Percentiles rank a stretch among this genome's conserved stretches.
Evolutionary conservation across 2,888 invertebrate species (phyloP).

Genomic region (Acronicta aceris): DNA sequence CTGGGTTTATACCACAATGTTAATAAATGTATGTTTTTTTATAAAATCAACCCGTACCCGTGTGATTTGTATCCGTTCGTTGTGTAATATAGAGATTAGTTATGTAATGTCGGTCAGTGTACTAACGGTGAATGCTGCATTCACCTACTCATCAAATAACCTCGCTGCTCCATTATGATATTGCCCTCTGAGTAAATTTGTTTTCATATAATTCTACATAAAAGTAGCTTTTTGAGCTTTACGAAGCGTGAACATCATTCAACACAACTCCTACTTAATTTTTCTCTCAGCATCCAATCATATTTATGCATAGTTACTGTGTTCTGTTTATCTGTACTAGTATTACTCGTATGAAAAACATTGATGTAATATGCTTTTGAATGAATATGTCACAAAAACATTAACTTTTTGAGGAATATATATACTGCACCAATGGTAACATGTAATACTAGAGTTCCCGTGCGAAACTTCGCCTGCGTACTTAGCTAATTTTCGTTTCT

Average conservation of each 20-base stretch:
- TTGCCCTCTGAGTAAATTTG: slow-evolving; percentile 85
- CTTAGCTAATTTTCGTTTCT: too few species aligned
- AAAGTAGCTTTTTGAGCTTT: slow-evolving; percentile 75
- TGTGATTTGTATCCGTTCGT: too few species aligned
- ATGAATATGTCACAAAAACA: too few species aligned
- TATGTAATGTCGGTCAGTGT: slow-evolving; percentile 32
- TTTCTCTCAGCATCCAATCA: slow-evolving; percentile 41
- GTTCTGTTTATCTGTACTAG: slow-evolving; percentile 35
- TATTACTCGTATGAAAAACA: slow-evolving; percentile 13
- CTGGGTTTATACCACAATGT: too few species aligned
- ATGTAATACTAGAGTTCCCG: too few species aligned
- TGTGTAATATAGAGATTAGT: slow-evolving; percentile 1
- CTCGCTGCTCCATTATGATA: slow-evolving; percentile 85
- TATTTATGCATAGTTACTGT: slow-evolving; percentile 39
- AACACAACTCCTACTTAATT: slow-evolving; percentile 52
- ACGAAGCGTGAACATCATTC: slow-evolving; percentile 70
- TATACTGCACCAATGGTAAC: too few species aligned
- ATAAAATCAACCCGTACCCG: too few species aligned
- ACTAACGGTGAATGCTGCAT: slow-evolving; percentile 32
- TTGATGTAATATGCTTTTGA: slow-evolving; percentile 4
- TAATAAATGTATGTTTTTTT: too few species aligned
- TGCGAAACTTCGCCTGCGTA: too few species aligned
- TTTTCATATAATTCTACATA: slow-evolving; percentile 78
- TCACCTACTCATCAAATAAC: slow-evolving; percentile 72
- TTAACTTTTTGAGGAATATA: too few species aligned